Evolutionary conservation across 2,113 vertebrate genomes (phyloP).

Genomic region (Plecturocebus donacophilus): DNA sequence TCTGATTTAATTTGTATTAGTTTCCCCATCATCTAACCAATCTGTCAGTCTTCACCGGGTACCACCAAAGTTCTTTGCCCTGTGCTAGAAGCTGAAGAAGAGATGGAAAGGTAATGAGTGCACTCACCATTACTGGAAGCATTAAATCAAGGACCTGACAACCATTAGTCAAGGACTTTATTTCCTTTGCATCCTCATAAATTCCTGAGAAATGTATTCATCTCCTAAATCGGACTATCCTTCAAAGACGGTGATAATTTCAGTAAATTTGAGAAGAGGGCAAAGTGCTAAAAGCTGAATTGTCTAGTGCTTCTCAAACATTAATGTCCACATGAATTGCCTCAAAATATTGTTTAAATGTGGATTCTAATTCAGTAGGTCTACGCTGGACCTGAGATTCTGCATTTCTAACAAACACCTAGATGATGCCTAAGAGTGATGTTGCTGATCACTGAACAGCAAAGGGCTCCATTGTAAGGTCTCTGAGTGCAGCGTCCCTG

Average conservation of each 20-base stretch:
- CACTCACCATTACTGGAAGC: not conserved
- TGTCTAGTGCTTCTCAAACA: constrained; percentile 1
- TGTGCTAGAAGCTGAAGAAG: not conserved
- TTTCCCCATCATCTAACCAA: not conserved
- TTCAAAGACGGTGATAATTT: not conserved
- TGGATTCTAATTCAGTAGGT: not conserved
- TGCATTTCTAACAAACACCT: not conserved
- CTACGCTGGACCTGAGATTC: not conserved
- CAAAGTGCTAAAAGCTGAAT: not conserved
- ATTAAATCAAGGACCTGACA: not conserved
- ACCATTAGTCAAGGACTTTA: not conserved
- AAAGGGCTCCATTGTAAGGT: accelerated
- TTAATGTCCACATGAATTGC: not conserved
- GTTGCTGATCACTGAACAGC: not conserved
- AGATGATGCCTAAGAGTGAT: not conserved
- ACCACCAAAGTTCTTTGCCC: not conserved
- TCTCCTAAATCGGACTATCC: not conserved
- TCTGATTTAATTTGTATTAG: not conserved
- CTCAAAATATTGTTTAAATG: not conserved
- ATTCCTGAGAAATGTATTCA: not conserved
- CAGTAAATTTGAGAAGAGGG: not conserved
- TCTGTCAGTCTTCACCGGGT: not conserved
- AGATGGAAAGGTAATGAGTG: not conserved
- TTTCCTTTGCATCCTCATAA: not conserved
- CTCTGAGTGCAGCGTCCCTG: not conserved